Conservation (phyloP, 2,113 vertebrate genomes). For the rabbit (Oryctolagus cuniculus) region DNA sequence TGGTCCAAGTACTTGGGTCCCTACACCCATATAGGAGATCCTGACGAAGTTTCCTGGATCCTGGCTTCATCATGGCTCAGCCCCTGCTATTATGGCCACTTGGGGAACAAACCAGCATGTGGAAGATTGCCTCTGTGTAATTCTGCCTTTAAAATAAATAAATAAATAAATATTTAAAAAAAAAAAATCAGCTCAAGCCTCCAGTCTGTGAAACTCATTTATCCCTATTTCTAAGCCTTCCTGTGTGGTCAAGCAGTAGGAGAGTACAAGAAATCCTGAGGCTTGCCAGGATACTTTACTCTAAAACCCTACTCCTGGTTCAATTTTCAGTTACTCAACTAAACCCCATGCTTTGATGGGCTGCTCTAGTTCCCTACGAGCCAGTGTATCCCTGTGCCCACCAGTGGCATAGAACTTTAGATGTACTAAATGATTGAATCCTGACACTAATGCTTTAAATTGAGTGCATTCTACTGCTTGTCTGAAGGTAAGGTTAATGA, state of each 20-base stretch:
- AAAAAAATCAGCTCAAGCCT: neutral
- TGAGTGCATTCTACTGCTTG: neutral
- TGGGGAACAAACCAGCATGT: too few species aligned
- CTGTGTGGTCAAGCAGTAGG: neutral
- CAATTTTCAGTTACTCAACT: neutral
- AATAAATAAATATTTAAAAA: too few species aligned
- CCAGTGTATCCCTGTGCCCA: neutral
- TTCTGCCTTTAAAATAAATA: too few species aligned
- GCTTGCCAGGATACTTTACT: neutral
- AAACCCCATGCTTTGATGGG: neutral
- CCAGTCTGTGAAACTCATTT: neutral
- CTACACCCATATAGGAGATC: too few species aligned
- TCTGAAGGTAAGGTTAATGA: neutral
- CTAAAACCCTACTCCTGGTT: neutral
- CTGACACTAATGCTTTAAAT: neutral
- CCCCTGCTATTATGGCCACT: too few species aligned
- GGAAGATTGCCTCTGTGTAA: too few species aligned
- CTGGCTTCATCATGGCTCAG: too few species aligned
- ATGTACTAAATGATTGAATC: neutral
- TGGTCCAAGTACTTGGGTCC: too few species aligned
- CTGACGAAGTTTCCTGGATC: too few species aligned
- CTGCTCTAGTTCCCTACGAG: neutral
- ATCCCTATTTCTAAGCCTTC: neutral
- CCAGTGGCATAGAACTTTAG: neutral
- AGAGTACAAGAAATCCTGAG: neutral